A percentile compares a stretch with the other conserved stretches of the same genome.
These are phyloP conservation scores for Percina caprodes DNA, from an alignment of 2,113 vertebrate genomes.

Conservation along the genomic window DNA sequence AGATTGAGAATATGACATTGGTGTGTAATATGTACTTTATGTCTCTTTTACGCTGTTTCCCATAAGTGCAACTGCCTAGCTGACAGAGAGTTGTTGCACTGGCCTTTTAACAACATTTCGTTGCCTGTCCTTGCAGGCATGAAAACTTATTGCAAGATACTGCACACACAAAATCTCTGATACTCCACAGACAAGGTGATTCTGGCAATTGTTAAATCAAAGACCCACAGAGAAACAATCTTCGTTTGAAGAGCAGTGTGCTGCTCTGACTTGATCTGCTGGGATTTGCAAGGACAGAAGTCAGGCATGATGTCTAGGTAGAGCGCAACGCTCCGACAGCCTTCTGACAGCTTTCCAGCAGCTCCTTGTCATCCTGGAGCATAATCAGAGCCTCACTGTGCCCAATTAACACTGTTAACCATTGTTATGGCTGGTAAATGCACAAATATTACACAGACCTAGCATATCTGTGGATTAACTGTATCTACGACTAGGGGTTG, in stretches of 20 bases:
- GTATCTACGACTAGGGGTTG: constrained; percentile 19
- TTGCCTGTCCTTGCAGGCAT: neutral
- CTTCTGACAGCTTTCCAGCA: constrained; percentile 63
- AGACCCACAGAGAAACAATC: neutral
- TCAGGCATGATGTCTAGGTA: constrained; percentile 30
- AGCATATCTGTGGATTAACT: constrained; percentile 28
- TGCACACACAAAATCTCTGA: constrained; percentile 16
- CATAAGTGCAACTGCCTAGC: neutral
- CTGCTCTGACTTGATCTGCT: constrained; percentile 34
- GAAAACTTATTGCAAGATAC: neutral
- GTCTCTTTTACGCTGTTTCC: constrained; percentile 11
- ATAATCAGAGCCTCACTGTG: constrained; percentile 62
- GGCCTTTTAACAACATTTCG: constrained; percentile 23
- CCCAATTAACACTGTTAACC: constrained; percentile 76
- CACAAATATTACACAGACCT: constrained; percentile 55
- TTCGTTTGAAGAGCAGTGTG: constrained; percentile 33
- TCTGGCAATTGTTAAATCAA: constrained; percentile 19
- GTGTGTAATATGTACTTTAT: constrained; percentile 31
- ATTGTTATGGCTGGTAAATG: constrained; percentile 62
- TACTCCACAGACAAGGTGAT: neutral
- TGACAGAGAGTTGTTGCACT: no score
- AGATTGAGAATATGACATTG: constrained; percentile 10
- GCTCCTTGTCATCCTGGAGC: constrained; percentile 59
- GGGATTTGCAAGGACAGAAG: constrained; percentile 62
- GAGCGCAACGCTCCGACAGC: constrained; percentile 8